These are phyloP conservation scores for Drosophila sp. DNA, from an alignment of 1,140 invertebrate species.

Conservation along the genomic window DNA sequence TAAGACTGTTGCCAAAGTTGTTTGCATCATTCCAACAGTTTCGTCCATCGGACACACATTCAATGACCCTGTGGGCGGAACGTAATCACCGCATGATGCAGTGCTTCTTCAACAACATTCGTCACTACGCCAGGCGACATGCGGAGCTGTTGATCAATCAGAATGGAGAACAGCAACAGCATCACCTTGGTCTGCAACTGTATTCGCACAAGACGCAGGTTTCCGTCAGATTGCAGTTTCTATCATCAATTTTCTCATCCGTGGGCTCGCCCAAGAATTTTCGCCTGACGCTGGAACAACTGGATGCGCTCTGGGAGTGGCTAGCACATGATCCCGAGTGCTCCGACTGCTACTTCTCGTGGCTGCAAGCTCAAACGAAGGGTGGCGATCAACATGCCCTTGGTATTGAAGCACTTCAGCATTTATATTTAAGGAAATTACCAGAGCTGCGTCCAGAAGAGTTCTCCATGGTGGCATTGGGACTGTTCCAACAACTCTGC, in stretches of 20 bases:
- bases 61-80: conserved; percentile 95
- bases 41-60: conserved; percentile 91
- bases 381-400: conserved; percentile 96
- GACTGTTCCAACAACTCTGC: conserved; percentile 95
- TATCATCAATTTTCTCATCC: conserved; percentile 96
- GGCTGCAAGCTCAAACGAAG: conserved; percentile 95
- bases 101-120: conserved; percentile 94
- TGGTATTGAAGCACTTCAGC: conserved; percentile 92
- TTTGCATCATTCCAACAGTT: conserved; percentile 96
- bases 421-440: conserved; percentile 95
- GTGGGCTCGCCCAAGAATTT: conserved; percentile 95
- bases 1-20: conserved; percentile 94
- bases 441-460: conserved; percentile 93
- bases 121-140: conserved; percentile 86
- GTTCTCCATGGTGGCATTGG: conserved; percentile 96
- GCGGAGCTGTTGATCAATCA: conserved; percentile 63
- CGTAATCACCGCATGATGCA: conserved; percentile 95
- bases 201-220: conserved; percentile 96
- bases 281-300: conserved; percentile 93
- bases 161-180: conserved; percentile 71
- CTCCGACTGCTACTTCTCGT: conserved; percentile 95
- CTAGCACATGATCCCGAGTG: conserved; percentile 92
- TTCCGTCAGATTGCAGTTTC: conserved; percentile 94
- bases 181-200: conserved; percentile 83
- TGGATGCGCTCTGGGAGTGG: conserved; percentile 96